phyloP scores from a whole-genome alignment of 2,888 invertebrate genomes.

The Chymomyza amoena region DNA sequence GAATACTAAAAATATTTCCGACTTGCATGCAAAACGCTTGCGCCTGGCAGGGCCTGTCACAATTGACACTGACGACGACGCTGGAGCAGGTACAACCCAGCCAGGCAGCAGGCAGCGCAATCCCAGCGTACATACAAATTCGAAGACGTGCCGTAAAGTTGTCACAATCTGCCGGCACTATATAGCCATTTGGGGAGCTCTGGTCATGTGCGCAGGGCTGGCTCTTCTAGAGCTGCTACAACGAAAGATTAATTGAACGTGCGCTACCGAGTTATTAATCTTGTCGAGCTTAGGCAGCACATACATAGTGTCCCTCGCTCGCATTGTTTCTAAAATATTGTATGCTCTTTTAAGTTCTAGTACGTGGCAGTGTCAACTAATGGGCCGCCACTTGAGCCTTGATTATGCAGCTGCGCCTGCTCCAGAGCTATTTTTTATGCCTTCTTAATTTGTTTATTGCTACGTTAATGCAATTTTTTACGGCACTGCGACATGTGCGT shows the following conservation, averaged over 20 bases:
- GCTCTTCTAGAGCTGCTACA: slow-evolving; percentile 36
- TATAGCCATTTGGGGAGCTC: not conserved
- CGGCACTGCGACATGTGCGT: slow-evolving; percentile 9
- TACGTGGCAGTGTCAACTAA: slow-evolving; percentile 69
- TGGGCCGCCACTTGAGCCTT: slow-evolving; percentile 67
- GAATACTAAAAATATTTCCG: slow-evolving; percentile 27
- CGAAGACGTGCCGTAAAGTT: slow-evolving; percentile 54
- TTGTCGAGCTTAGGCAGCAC: slow-evolving; percentile 67
- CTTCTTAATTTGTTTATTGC: slow-evolving; percentile 68
- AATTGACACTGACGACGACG: slow-evolving; percentile 67
- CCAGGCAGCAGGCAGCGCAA: not conserved
- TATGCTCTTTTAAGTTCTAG: slow-evolving; percentile 48
- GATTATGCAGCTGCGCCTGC: slow-evolving; percentile 41
- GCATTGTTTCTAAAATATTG: slow-evolving; percentile 72
- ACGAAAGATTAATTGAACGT: slow-evolving; percentile 76
- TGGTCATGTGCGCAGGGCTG: slow-evolving; percentile 20
- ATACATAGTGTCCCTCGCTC: slow-evolving; percentile 1
- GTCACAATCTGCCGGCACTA: slow-evolving; percentile 31
- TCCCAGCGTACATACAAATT: not conserved
- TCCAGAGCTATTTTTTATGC: slow-evolving; percentile 9
- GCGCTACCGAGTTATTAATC: slow-evolving; percentile 75
- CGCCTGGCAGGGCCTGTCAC: slow-evolving; percentile 52
- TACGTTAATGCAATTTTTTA: slow-evolving; percentile 72
- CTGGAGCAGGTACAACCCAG: slow-evolving; percentile 62
- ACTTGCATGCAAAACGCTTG: slow-evolving; percentile 21